Evolutionary conservation across 2,113 vertebrate genomes (phyloP).

Genomic region (Xenotilapia longispinis): DNA sequence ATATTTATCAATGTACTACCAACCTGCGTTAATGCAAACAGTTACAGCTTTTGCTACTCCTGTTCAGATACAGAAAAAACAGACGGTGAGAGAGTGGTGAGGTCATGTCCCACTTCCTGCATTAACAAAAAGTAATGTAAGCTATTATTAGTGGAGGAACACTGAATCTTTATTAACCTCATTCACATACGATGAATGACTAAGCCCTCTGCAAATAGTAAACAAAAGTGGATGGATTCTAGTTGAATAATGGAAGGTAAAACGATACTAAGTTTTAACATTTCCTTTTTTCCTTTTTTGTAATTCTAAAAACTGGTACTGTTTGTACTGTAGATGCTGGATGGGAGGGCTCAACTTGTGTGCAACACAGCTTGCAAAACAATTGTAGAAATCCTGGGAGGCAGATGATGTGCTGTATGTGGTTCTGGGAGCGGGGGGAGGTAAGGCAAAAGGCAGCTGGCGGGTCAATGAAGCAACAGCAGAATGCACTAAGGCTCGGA

Average conservation of each 20-base stretch:
- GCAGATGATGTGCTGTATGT: background rate
- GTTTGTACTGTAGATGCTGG: background rate
- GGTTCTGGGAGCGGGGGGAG: rapidly evolving
- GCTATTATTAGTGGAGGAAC: background rate
- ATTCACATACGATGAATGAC: background rate
- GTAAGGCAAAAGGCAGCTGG: background rate
- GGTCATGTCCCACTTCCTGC: background rate
- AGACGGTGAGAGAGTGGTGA: background rate
- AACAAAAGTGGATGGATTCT: background rate
- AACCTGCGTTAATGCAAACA: background rate
- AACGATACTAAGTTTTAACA: rapidly evolving
- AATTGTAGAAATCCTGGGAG: background rate
- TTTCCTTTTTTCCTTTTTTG: background rate
- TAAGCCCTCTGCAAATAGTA: background rate
- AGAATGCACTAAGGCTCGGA: background rate
- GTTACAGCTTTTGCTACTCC: background rate
- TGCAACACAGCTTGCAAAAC: background rate
- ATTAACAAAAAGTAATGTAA: background rate
- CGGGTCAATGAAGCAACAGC: background rate
- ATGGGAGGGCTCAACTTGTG: background rate
- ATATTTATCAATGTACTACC: background rate
- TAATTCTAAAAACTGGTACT: background rate
- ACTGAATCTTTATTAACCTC: background rate
- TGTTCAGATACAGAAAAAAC: background rate
- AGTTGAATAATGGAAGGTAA: background rate